Evolutionary conservation across 2,797 vertebrate genomes (phyloP), one percentile per base, ranked within the genome.

Genomic region (Neosilurus hyrtlii): DNA sequence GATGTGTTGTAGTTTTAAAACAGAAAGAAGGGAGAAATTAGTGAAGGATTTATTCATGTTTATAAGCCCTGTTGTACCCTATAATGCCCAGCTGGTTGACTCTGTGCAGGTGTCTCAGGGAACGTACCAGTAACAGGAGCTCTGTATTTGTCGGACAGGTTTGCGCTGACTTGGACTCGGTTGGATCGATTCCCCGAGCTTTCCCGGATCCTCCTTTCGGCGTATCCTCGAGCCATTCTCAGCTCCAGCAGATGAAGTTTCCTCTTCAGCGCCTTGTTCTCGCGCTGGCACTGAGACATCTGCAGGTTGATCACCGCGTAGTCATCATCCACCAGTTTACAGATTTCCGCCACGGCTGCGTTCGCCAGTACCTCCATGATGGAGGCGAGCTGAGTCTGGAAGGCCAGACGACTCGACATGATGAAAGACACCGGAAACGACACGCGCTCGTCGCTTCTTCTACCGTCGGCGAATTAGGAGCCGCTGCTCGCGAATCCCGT

Each of bases 341-440:
- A 94, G 83, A 95, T 95, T 88, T 95, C 94, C 11, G 92, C 93
- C 85, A 95, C 94, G 0, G 94, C 94, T 0, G 94, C 93, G 56
- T 95, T 95, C 3, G 94, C 94, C 56, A 95, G 87, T 0, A 93
- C 94, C 91, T 95, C 94, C 94, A 95, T 94, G 85, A 95, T 94
- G 91, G 94, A 95, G 82, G 94, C 94, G 70, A 95, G 89, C 92
- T 94, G 94, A 5, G 94, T 94, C 88, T 94, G 94, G 78, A 95
- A 94, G 82, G 93, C 92, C 56, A 94, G 88, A 0, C 94, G 93
- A 85, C 72, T 87, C 79, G 93, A 89, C 94, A 95, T 95, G 26
- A 66, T 80, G 76, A 78, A 78, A 78, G 15, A 52, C 43, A 51
- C 76, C 76, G 54, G 71, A 70, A 81, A 59, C 66, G 67, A 72